Conservation (phyloP, 2,797 vertebrate genomes). For the Coreius guichenoti region DNA sequence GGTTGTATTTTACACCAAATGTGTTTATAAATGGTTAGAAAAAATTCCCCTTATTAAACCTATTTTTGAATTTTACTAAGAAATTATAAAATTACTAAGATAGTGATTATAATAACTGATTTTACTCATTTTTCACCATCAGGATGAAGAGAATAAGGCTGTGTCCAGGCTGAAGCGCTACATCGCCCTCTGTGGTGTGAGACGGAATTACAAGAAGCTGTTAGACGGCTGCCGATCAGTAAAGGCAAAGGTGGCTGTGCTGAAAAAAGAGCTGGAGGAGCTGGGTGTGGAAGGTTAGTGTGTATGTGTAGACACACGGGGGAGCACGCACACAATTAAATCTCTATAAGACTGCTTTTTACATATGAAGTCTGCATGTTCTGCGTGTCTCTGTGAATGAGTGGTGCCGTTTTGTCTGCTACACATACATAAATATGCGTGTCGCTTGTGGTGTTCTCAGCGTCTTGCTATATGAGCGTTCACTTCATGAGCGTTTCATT, state of each 20-base stretch:
- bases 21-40: not conserved
- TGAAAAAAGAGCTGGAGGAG: conserved; percentile 83
- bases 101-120: not conserved
- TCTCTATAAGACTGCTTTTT: not conserved
- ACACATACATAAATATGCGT: not conserved
- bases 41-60: not conserved
- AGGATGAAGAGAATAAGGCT: conserved; percentile 74
- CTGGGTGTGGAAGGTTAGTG: conserved; percentile 81
- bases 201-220: conserved; percentile 86
- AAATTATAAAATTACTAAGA: not conserved
- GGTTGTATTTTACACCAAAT: not conserved
- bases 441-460: not conserved
- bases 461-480: not conserved
- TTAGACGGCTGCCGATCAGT: conserved; percentile 76
- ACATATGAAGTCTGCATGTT: not conserved
- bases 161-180: conserved; percentile 84
- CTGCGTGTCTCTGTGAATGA: not conserved
- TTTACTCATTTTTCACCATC: not conserved
- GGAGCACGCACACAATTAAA: not conserved
- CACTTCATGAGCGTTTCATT: no score
- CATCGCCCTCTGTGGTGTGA: conserved; percentile 83
- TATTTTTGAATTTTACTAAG: not conserved
- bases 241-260: conserved; percentile 74
- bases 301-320: not conserved
- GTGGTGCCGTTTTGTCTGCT: not conserved